A percentile compares a stretch with the other conserved stretches of the same genome.
Conservation (phyloP, 1,140 invertebrate genomes). For the Pseudomyrmex gracilis region DNA sequence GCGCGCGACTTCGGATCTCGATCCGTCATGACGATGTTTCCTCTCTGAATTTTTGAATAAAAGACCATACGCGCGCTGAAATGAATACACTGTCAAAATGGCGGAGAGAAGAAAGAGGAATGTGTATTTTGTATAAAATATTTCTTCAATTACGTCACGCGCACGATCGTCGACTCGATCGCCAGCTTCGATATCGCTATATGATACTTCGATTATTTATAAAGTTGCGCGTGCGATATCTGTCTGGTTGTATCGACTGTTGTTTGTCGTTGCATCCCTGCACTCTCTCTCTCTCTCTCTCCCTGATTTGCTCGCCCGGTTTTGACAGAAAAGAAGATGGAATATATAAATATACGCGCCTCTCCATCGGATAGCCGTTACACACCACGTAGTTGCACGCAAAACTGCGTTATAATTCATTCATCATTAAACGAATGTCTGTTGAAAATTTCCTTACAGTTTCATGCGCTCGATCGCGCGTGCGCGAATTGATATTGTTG, state of each 20-base stretch:
- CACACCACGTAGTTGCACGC: too few species aligned
- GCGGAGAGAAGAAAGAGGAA: neutral
- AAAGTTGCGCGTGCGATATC: neutral
- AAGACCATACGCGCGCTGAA: constrained; percentile 23
- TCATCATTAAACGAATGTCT: too few species aligned
- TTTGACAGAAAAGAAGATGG: too few species aligned
- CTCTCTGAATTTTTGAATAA: constrained; percentile 54
- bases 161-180: neutral
- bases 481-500: neutral
- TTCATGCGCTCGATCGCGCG: too few species aligned
- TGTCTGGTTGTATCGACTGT: neutral
- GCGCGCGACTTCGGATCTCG: constrained; percentile 45
- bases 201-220: constrained; percentile 1
- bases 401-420: too few species aligned
- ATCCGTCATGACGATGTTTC: constrained; percentile 44
- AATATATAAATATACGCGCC: too few species aligned
- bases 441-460: too few species aligned
- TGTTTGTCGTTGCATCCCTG: neutral
- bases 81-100: constrained; percentile 42
- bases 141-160: constrained; percentile 32
- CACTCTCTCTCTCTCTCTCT: too few species aligned
- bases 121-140: constrained; percentile 43
- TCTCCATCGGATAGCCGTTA: too few species aligned
- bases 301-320: too few species aligned
- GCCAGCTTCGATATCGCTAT: neutral